Conservation (phyloP, 2,113 vertebrate species). For the Harpagus bidentatus region DNA sequence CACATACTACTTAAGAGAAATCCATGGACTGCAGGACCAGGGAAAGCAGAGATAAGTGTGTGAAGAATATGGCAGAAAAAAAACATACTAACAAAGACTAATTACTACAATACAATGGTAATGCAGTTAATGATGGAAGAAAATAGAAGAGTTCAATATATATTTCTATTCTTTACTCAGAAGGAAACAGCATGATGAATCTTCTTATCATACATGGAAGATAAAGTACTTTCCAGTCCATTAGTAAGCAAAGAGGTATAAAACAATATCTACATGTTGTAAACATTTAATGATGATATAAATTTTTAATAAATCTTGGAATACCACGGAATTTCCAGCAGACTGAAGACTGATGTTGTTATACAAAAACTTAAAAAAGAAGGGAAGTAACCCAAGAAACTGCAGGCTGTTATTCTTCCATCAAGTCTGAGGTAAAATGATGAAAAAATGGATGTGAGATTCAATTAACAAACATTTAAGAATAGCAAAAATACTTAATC, state of each 20-base stretch:
- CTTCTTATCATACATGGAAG: background rate
- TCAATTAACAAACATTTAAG: background rate
- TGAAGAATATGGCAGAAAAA: background rate
- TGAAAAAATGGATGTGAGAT: background rate
- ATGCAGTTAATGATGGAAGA: background rate
- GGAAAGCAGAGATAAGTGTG: background rate
- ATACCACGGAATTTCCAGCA: background rate
- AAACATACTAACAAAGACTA: background rate
- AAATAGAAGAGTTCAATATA: background rate
- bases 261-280: background rate
- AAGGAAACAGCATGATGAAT: conserved; percentile 3
- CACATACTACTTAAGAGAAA: background rate
- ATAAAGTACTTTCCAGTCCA: background rate
- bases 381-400: background rate
- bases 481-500: background rate
- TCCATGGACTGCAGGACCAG: background rate
- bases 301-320: conserved; percentile 2
- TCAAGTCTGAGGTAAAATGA: background rate
- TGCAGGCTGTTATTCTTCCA: background rate
- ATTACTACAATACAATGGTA: background rate
- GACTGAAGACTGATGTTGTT: background rate
- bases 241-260: conserved; percentile 1
- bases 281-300: conserved; percentile 1
- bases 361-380: background rate
- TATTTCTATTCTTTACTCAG: background rate